Conservation (phyloP, 2,797 vertebrate genomes). For the Labeo calbasu region DNA sequence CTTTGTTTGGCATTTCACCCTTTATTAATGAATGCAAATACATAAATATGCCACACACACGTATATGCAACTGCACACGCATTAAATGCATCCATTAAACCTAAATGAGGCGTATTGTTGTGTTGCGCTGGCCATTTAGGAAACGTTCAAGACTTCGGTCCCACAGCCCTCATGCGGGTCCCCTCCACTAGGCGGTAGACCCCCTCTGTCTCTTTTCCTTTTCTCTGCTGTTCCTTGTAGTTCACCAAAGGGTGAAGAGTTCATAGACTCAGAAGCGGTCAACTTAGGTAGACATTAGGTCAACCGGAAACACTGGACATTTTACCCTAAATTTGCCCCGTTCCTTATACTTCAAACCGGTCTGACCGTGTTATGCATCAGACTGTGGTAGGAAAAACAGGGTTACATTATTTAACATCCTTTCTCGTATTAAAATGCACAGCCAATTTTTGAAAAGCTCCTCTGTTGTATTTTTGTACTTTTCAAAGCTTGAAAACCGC, state of each 20-base stretch:
- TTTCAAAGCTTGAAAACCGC: neutral
- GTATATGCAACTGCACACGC: slow-evolving; percentile 36
- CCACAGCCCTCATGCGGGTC: slow-evolving; percentile 64
- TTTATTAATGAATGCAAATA: slow-evolving; percentile 51
- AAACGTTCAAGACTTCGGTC: slow-evolving; percentile 65
- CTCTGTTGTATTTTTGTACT: neutral
- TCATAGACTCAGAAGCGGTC: slow-evolving; percentile 30
- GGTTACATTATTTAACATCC: neutral
- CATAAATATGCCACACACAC: slow-evolving; percentile 58
- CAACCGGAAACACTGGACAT: neutral
- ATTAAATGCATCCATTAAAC: slow-evolving; percentile 58
- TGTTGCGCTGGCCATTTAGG: slow-evolving; percentile 62
- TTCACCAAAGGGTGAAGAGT: slow-evolving; percentile 54
- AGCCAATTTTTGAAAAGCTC: neutral
- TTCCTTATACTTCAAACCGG: neutral
- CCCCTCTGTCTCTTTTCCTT: slow-evolving; percentile 6
- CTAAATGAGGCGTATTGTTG: slow-evolving; percentile 80
- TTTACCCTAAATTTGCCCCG: no score
- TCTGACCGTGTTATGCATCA: no score
- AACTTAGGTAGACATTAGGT: slow-evolving; percentile 34
- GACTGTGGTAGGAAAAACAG: neutral
- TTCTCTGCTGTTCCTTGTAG: neutral
- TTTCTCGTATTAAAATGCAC: neutral
- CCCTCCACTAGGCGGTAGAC: slow-evolving; percentile 55
- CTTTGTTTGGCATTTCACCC: slow-evolving; percentile 51